A percentile compares a stretch with the other conserved stretches of the same genome.
Conservation (phyloP, 2,113 vertebrate species). For the Henicopernis longicauda region DNA sequence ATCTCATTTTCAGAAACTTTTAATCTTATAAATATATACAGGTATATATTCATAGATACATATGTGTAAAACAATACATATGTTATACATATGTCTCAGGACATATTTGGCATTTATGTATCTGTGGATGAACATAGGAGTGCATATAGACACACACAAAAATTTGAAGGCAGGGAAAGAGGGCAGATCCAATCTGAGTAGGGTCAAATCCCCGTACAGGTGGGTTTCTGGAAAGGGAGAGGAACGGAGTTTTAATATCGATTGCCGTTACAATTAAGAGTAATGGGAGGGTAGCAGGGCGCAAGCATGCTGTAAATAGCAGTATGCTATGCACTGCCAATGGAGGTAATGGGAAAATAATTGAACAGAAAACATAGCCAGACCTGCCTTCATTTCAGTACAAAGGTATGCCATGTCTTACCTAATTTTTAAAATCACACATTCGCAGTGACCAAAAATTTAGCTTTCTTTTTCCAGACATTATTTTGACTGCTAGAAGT, state of each 20-base stretch:
- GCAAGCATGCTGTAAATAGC: neutral
- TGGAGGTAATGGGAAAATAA: neutral
- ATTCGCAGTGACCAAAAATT: neutral
- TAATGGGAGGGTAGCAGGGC: neutral
- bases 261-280: neutral
- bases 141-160: neutral
- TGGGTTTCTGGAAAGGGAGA: neutral
- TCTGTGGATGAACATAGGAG: neutral
- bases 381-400: neutral
- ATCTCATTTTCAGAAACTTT: neutral
- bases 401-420: neutral
- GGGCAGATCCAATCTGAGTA: neutral
- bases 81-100: neutral
- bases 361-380: neutral
- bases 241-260: neutral
- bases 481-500: neutral
- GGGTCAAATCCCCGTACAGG: neutral
- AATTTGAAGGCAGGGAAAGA: neutral
- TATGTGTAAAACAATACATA: neutral
- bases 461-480: neutral
- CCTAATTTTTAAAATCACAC: neutral
- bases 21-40: neutral
- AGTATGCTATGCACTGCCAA: neutral
- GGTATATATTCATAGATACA: neutral
- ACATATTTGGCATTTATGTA: neutral